Evolutionary conservation across 2,888 invertebrate species (phyloP).

Genomic region (Hermaeophaga mercurialis): DNA sequence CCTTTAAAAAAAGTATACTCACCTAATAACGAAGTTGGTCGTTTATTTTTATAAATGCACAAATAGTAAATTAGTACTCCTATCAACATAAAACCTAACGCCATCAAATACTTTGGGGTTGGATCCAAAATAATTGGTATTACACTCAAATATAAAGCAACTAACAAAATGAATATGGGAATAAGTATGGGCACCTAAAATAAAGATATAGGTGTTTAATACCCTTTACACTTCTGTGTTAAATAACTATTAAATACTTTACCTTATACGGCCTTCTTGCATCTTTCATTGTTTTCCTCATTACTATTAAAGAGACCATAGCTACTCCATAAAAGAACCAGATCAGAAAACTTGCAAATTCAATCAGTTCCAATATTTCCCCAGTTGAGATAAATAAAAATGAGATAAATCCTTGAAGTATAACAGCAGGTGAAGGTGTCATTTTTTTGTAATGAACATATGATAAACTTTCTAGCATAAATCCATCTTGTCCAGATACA

Average conservation of each 20-base stretch:
- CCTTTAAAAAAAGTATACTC: constrained; percentile 49
- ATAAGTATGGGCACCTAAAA: constrained; percentile 70
- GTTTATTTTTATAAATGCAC: constrained; percentile 73
- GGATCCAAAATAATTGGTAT: constrained; percentile 79
- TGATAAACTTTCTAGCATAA: constrained; percentile 78
- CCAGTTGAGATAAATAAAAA: constrained; percentile 74
- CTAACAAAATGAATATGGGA: constrained; percentile 72
- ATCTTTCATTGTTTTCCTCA: constrained; percentile 72
- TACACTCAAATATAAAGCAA: constrained; percentile 74
- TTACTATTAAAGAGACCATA: constrained; percentile 76
- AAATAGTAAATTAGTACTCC: constrained; percentile 75
- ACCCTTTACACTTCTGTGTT: too few relatives aligned
- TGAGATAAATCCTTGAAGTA: constrained; percentile 77
- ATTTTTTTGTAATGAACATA: constrained; percentile 74
- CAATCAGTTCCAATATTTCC: constrained; percentile 76
- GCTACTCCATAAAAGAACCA: constrained; percentile 88
- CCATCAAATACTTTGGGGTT: constrained; percentile 76
- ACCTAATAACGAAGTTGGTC: constrained; percentile 67
- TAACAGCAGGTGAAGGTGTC: constrained; percentile 83
- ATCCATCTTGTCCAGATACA: constrained; percentile 80
- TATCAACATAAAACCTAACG: constrained; percentile 70
- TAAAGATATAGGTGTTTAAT: too few relatives aligned
- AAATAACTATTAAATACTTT: too few relatives aligned
- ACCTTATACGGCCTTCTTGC: constrained; percentile 74
- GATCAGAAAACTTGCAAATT: constrained; percentile 85